phyloP scores from a whole-genome alignment of 2,797 vertebrate genomes.

The Amblyopsis hoosieri region DNA sequence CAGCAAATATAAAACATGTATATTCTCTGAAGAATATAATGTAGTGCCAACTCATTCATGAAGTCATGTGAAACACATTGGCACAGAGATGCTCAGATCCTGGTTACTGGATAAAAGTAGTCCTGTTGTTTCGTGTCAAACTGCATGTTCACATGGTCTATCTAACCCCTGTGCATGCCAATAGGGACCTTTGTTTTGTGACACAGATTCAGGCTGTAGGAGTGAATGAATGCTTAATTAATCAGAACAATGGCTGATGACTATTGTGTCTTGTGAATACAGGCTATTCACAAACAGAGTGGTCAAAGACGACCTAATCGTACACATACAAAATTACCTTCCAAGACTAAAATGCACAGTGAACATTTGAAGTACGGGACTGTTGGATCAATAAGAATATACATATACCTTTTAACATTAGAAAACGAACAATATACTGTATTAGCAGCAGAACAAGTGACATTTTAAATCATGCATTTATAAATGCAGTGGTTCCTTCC shows the following conservation, averaged over 20 bases:
- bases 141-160: slow-evolving; percentile 61
- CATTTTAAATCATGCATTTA: too few species aligned
- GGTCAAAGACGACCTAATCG: slow-evolving; percentile 15
- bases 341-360: too few species aligned
- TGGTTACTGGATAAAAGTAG: slow-evolving; percentile 62
- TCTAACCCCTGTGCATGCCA: slow-evolving; percentile 55
- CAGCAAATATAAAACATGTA: slow-evolving; percentile 12
- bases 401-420: too few species aligned
- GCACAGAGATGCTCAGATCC: slow-evolving; percentile 53
- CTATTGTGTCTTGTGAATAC: slow-evolving; percentile 44
- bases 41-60: slow-evolving; percentile 41
- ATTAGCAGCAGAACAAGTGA: too few species aligned
- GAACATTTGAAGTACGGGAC: too few species aligned
- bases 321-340: not conserved
- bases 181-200: slow-evolving; percentile 76
- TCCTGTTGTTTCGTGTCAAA: slow-evolving; percentile 66
- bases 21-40: slow-evolving; percentile 26
- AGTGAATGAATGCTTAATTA: slow-evolving; percentile 75
- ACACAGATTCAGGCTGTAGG: slow-evolving; percentile 72
- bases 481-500: too few species aligned
- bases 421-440: too few species aligned
- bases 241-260: slow-evolving; percentile 61
- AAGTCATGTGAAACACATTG: slow-evolving; percentile 62
- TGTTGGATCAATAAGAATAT: too few species aligned
- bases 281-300: slow-evolving; percentile 29